Evolutionary conservation across 2,888 invertebrate species (phyloP), one percentile per base, ranked within the genome.

Genomic region (Epirrhoe alternata): DNA sequence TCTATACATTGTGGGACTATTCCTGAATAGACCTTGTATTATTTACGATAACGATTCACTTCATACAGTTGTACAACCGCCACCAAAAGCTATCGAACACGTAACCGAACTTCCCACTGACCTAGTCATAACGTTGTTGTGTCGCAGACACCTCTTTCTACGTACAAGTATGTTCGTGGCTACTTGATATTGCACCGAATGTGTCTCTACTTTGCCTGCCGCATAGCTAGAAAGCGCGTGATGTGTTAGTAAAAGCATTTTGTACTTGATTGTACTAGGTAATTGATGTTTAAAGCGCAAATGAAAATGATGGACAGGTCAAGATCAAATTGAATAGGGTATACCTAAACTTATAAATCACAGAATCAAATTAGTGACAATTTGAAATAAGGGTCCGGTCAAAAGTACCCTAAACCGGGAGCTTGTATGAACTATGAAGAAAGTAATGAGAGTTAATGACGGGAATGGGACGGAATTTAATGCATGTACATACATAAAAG

Each of bases 91-190:
- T 42, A 4, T 55, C n/a, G 56, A 63, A 69, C 66, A 67, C 63
- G 51, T 24, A 64, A 61, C 64, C 64, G 71, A 70, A 52, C 30
- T 66, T 62, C 72, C 72, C 64, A 76, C 91, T 90, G 79, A 93
- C 94, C 93, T 92, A 90, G 90, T 90, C 82, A 90, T 90, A 72
- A 85, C 66, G 86, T 88, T 91, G 91, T 90, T 88, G 88, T 93
- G 93, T 73, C 92, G 90, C 61, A 86, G 67, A 88, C 93, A 94
- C 76, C 82, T 85, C 83, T 82, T 85, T 78, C 86, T 92, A 88
- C 86, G 82, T 73, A 90, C 85, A 79, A 83, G 73, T 67, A 92
- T 77, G 83, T 86, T 92, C 64, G 87, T 88, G 71, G 89, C 86
- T 77, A 93, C 90, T 73, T 81, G 79, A 89, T 88, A 93, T 81